Evolutionary conservation across 2,888 invertebrate species (phyloP), one percentile per base, ranked within the genome.

Genomic region (Spodoptera exigua): DNA sequence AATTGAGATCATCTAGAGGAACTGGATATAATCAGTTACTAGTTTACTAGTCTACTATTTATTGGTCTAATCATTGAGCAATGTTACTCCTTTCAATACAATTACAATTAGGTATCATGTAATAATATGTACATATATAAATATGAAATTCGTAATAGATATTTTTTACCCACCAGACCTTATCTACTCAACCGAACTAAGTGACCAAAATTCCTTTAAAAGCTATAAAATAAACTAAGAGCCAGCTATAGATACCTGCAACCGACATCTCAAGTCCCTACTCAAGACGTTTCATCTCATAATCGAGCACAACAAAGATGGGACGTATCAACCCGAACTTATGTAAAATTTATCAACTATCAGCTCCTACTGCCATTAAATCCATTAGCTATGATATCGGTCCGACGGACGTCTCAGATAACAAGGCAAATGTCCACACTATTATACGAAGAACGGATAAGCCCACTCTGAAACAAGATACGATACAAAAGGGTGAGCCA

Each of bases 401-500:
- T 69, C 69, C 52, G 75, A 64, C 75, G 70, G 67, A 58, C 73
- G 43, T 75, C 74, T 74, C 65, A 68, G 80, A 84, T 83, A 84
- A 84, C 81, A 80, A 71, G 74, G 61, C 72, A 62, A 70, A 76
- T 81, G 85, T 83, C 85, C 83, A 81, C 85, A 89, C 88, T 89
- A 89, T 89, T 89, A 89, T 89, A 83, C 84, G 81, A 81, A 76
- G 83, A 80, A 78, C 79, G 89, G 90, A 89, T 91, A 90, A 90
- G 86, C 87, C 86, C 85, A 90, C 91, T 91, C 86, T 86, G 93
- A 90, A 93, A 93, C 92, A 89, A 89, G 92, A 93, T 89, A 89
- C 88, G 82, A 85, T 87, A 91, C 89, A 91, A 91, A 89, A 88
- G 88, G 90, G 87, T 80, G 81, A 53, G 82, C 87, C 89, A 92